Percentiles rank a stretch among this genome's conserved stretches.
phyloP scores from a whole-genome alignment of 2,113 vertebrate genomes.

The Rhabdornis inornatus region DNA sequence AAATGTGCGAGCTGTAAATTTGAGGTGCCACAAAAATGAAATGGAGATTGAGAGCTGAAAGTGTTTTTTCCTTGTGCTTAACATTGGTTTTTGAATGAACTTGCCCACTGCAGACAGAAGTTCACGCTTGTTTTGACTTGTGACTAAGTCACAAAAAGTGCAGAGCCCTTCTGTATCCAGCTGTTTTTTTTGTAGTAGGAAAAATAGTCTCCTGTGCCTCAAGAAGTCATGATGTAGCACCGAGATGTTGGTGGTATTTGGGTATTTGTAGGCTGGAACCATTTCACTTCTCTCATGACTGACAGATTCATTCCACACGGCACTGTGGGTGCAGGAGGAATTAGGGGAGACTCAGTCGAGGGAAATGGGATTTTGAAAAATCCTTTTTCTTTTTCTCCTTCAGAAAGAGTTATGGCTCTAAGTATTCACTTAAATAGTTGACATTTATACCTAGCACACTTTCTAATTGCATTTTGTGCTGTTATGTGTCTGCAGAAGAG shows the following conservation, averaged over 20 bases:
- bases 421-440: not conserved
- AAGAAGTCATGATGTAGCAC: not conserved
- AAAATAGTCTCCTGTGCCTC: not conserved
- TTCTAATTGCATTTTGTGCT: fast-evolving
- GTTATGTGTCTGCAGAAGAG: fast-evolving
- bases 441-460: not conserved
- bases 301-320: fast-evolving
- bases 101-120: not conserved
- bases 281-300: fast-evolving
- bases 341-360: fast-evolving
- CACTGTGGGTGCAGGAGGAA: not conserved
- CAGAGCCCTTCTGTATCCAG: not conserved
- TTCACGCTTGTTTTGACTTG: not conserved
- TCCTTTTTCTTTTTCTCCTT: not conserved
- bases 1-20: not conserved
- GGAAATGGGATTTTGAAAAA: not conserved
- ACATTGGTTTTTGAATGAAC: not conserved
- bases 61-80: not conserved
- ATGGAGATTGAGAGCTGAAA: not conserved
- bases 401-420: not conserved
- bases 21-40: not conserved
- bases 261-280: not conserved
- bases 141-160: not conserved
- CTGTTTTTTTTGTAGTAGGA: not conserved
- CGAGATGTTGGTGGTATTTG: not conserved